Base-by-base conservation (phyloP, 2,888 invertebrate species). In the Lepidocyrtinus sp. region DNA sequence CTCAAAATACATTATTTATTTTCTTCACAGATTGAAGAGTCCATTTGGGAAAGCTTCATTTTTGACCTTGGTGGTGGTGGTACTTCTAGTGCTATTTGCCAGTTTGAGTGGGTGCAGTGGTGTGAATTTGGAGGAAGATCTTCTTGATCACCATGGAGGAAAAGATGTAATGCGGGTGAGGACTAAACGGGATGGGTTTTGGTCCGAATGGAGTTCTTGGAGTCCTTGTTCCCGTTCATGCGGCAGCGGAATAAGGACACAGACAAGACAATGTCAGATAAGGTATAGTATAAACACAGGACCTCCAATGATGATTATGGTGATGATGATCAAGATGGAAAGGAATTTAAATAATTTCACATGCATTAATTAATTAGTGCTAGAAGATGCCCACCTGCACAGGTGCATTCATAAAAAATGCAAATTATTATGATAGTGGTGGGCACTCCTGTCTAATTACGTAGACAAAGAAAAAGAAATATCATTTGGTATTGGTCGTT, bases 201-300 rank as follows among this genome's bases (percentile, higher is more conserved):
- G 80, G 80, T 71, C 75, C n/a, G 75, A 70, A 17, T 80, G 80
- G 80, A 70, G 69, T 7, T 22, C 45, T 24, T 80, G 80, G 75
- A 80, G 79, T 50, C 36, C 74, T 19, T 79, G 79, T 25, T 74
- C 75, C 9, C 59, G 80, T 21, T 59, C 70, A 21, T 80, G 80
- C 65, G 80, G 71, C 15, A 65, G 75, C 9, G 80, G 80, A 17
- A 74, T 80, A 21, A 69, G 80, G 17, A 80, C 80, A 12, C 80
- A 80, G 50, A 70, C 70, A n/a, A 63, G 80, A 59, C 80, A 80
- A 21, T 80, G 80, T 70, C 80, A 80, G 61, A 59, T 80, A 69
- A 63, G 80, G 80, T 80, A 55, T n/a, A 50, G 2, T 12, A 7
- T 17, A 50, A 50, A 50, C 50, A 36, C 12, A 36, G 17, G 50